These are phyloP conservation scores for Paradoxurus hermaphroditus DNA, from an alignment of 2,113 vertebrate species.

Conservation along the genomic window DNA sequence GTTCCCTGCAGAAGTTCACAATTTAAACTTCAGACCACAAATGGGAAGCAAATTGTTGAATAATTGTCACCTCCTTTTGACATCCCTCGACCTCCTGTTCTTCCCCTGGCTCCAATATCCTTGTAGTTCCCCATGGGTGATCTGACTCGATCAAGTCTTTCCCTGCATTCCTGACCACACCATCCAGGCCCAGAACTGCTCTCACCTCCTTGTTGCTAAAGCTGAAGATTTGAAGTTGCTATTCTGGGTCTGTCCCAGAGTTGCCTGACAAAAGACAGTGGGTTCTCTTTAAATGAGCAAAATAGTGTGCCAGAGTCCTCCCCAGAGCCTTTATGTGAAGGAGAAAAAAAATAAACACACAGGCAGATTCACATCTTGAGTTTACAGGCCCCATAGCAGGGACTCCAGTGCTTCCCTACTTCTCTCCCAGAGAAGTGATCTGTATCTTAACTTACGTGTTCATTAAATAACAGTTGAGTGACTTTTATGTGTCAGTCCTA, in stretches of 20 bases:
- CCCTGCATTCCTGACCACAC: neutral
- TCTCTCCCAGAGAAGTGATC: neutral
- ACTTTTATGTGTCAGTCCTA: neutral
- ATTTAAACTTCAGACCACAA: neutral
- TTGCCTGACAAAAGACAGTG: neutral
- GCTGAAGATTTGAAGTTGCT: neutral
- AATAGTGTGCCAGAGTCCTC: neutral
- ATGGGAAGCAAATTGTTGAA: neutral
- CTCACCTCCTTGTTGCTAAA: neutral
- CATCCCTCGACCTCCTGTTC: neutral
- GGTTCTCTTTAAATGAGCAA: neutral
- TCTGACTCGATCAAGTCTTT: neutral
- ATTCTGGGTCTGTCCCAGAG: neutral
- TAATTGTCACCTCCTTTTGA: neutral
- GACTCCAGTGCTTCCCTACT: neutral
- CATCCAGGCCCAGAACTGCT: neutral
- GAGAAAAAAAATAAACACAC: neutral
- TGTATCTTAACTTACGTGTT: neutral
- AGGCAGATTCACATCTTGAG: neutral
- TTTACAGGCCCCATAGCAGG: neutral
- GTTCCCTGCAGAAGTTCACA: neutral
- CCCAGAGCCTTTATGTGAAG: neutral
- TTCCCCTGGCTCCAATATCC: neutral
- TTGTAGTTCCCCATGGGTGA: accelerated
- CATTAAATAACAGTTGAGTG: neutral